Evolutionary conservation across 2,797 vertebrate species (phyloP).

Genomic region (Enteromius afrohamiltoni): DNA sequence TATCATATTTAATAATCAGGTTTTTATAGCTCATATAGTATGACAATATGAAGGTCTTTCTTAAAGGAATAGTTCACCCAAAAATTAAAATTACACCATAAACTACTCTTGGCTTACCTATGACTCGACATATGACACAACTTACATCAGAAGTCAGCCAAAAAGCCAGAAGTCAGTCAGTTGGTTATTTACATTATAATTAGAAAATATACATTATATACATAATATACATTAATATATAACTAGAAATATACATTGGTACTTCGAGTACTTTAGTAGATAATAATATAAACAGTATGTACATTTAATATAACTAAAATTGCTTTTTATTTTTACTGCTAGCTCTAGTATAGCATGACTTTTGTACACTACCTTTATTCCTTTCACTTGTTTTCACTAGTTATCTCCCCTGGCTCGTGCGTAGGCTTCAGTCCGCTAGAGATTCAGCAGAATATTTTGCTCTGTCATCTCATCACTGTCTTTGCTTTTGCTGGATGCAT

Average conservation of each 20-base stretch:
- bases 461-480: slow-evolving; percentile 28
- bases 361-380: not conserved
- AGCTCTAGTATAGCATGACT: too few species aligned
- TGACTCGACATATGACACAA: too few species aligned
- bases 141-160: too few species aligned
- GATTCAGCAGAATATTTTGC: slow-evolving; percentile 3
- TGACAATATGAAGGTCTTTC: not conserved
- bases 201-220: too few species aligned
- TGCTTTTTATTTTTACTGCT: not conserved
- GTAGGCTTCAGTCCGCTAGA: slow-evolving; percentile 8
- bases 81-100: too few species aligned
- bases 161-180: too few species aligned
- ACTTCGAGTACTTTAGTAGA: too few species aligned
- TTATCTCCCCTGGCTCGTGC: not conserved
- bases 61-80: too few species aligned
- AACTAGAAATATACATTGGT: too few species aligned
- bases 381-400: not conserved
- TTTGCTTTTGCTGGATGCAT: slow-evolving; percentile 30
- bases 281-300: not conserved
- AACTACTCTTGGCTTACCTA: too few species aligned
- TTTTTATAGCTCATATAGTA: not conserved
- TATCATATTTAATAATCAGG: not conserved
- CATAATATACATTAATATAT: too few species aligned
- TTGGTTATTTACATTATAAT: too few species aligned
- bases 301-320: not conserved